Conservation (phyloP, 2,888 invertebrate genomes). For the Drosophila borealis region DNA sequence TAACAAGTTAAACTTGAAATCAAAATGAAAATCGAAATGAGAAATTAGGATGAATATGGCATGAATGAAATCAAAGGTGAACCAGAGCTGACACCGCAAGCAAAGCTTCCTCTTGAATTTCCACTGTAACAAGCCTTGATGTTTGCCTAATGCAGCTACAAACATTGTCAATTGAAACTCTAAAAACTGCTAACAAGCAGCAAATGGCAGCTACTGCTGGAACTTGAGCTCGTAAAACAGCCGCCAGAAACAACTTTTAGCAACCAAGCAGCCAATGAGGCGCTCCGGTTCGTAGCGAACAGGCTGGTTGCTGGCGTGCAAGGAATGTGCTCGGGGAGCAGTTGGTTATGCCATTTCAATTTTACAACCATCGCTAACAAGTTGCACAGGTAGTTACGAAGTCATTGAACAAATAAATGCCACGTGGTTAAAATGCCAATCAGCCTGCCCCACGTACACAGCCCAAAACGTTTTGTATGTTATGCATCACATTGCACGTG, state of each 20-base stretch:
- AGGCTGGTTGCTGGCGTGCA: slow-evolving; percentile 24
- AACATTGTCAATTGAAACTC: slow-evolving; percentile 72
- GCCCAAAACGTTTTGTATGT: slow-evolving; percentile 26
- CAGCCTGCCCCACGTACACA: slow-evolving; percentile 36
- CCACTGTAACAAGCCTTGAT: slow-evolving; percentile 38
- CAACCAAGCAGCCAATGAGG: slow-evolving; percentile 20
- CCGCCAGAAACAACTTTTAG: too few relatives aligned
- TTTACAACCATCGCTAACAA: slow-evolving; percentile 73
- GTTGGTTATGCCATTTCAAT: slow-evolving; percentile 63
- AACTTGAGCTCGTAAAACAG: slow-evolving; percentile 45
- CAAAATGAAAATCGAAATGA: slow-evolving; percentile 25
- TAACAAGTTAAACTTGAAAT: slow-evolving; percentile 72
- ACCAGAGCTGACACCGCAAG: slow-evolving; percentile 15
- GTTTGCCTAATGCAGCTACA: slow-evolving; percentile 66
- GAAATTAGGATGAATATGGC: slow-evolving; percentile 21
- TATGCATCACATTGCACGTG: slow-evolving; percentile 22
- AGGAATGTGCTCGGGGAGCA: slow-evolving; percentile 4
- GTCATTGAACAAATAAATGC: slow-evolving; percentile 63
- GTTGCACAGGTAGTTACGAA: slow-evolving; percentile 63
- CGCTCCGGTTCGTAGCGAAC: neutral
- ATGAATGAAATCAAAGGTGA: slow-evolving; percentile 47
- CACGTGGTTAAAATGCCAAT: slow-evolving; percentile 66
- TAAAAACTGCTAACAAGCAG: slow-evolving; percentile 57
- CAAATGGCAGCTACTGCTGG: slow-evolving; percentile 65
- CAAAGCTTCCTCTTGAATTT: slow-evolving; percentile 1